These are phyloP conservation scores for Endomychus coccineus DNA, from an alignment of 2,888 invertebrate genomes.

Conservation along the genomic window DNA sequence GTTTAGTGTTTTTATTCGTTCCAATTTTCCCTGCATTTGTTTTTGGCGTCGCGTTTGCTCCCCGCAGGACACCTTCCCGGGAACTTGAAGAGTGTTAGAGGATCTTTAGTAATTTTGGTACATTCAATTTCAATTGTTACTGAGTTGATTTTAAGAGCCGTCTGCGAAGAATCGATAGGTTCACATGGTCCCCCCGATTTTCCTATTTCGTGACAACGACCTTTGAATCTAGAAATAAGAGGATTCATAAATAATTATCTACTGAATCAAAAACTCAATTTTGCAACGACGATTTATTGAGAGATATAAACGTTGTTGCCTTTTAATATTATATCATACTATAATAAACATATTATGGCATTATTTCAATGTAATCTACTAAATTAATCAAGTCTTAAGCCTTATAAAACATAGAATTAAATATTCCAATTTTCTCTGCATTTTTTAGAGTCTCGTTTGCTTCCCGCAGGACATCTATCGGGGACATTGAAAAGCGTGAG, in stretches of 20 bases:
- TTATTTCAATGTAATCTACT: no score
- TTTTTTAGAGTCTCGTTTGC: slow-evolving; percentile 29
- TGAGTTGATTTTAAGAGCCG: slow-evolving; percentile 54
- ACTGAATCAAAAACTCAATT: no score
- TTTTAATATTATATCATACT: no score
- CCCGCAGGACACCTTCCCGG: slow-evolving; percentile 33
- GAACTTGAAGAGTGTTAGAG: slow-evolving; percentile 29
- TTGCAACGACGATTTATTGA: no score
- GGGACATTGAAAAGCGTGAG: slow-evolving; percentile 32
- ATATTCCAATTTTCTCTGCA: slow-evolving; percentile 28
- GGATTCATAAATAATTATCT: no score
- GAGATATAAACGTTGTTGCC: no score
- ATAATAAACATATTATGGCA: no score
- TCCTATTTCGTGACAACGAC: slow-evolving; percentile 45
- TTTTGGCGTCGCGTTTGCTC: slow-evolving; percentile 30
- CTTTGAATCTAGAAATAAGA: slow-evolving; percentile 39
- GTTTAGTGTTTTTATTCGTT: slow-evolving; percentile 14
- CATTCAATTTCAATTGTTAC: slow-evolving; percentile 54
- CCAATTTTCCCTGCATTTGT: slow-evolving; percentile 27
- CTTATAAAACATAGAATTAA: no score
- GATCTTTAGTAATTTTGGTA: slow-evolving; percentile 33
- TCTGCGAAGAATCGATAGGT: slow-evolving; percentile 39
- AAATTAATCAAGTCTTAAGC: no score
- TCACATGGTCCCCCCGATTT: slow-evolving; percentile 44
- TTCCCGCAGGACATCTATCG: slow-evolving; percentile 32